Conservation (phyloP, 2,888 invertebrate genomes). For the Idaea straminata region DNA sequence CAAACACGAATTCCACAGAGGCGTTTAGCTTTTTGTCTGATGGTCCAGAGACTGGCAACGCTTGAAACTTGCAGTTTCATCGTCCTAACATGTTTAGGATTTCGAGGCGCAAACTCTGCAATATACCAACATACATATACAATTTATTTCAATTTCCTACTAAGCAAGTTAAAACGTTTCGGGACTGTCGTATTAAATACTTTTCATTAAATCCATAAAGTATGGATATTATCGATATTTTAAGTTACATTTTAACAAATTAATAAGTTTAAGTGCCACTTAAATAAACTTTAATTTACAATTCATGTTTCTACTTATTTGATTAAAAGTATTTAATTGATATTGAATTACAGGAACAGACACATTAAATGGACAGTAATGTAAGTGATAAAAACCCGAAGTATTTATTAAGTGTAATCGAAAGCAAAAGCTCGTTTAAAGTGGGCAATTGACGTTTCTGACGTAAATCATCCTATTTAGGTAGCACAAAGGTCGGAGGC, state of each 20-base stretch:
- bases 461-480: constrained; percentile 20
- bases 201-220: background rate
- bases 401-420: background rate
- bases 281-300: background rate
- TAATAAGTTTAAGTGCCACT: background rate
- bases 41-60: background rate
- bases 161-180: too few relatives aligned
- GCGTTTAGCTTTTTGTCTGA: background rate
- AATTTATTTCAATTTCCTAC: too few relatives aligned
- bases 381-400: background rate
- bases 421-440: constrained; percentile 9
- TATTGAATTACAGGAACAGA: background rate
- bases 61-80: constrained; percentile 11
- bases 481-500: constrained; percentile 21
- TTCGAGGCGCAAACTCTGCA: constrained; percentile 9
- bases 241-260: background rate
- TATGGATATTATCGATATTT: background rate
- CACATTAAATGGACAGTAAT: background rate
- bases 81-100: constrained; percentile 12
- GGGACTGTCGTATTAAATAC: too few relatives aligned
- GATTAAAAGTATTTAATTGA: background rate
- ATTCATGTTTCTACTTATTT: background rate
- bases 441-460: constrained; percentile 25
- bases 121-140: constrained; percentile 9
- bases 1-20: background rate